These are phyloP conservation scores for Hydraecia micacea DNA, from an alignment of 2,888 invertebrate species.

Conservation along the genomic window DNA sequence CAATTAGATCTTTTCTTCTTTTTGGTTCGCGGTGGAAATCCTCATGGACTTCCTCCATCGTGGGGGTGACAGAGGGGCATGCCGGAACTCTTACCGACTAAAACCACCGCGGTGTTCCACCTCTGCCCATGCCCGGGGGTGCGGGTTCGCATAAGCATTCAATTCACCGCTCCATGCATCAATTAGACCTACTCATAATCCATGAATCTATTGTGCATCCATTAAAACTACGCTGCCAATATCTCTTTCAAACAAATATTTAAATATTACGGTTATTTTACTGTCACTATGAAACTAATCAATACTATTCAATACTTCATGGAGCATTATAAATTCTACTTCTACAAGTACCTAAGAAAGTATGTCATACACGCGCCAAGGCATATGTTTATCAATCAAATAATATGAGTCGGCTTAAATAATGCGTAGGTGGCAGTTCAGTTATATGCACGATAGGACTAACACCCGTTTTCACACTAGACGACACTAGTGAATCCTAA, in stretches of 20 bases:
- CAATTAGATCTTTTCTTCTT: neutral
- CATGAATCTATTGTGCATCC: too few species aligned
- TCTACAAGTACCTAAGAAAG: conserved; percentile 2
- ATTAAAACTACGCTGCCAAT: neutral
- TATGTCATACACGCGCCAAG: conserved; percentile 34
- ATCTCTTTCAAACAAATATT: neutral
- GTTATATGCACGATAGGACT: neutral
- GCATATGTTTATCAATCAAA: conserved; percentile 31
- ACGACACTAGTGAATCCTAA: neutral
- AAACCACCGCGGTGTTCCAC: too few species aligned
- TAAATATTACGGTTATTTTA: neutral
- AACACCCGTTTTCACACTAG: neutral
- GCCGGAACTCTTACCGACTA: too few species aligned
- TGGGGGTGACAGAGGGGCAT: too few species aligned
- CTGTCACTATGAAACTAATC: neutral
- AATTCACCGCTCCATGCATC: too few species aligned
- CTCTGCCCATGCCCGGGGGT: too few species aligned
- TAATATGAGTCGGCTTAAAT: conserved; percentile 29
- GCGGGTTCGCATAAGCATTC: too few species aligned
- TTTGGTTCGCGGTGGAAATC: too few species aligned
- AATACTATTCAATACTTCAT: neutral
- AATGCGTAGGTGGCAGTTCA: conserved; percentile 19
- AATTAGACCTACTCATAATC: too few species aligned
- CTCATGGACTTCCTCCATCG: too few species aligned
- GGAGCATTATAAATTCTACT: neutral